Percentiles rank a stretch among this genome's conserved stretches.
Conservation (phyloP, 2,113 vertebrate genomes). For the Zosterops pallidus region DNA sequence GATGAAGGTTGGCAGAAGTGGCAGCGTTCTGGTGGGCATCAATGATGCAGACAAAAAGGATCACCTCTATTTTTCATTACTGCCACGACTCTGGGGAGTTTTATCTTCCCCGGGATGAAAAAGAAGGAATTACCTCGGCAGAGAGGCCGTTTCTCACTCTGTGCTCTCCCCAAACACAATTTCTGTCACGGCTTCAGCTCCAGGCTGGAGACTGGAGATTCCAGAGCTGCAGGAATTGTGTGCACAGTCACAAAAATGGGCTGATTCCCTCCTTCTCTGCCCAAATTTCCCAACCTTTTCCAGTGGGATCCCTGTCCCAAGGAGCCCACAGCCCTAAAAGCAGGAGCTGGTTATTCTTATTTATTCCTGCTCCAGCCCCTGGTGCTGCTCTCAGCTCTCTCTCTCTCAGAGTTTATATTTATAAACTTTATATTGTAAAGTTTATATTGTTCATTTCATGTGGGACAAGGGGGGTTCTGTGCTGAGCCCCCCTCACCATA, state of each 20-base stretch:
- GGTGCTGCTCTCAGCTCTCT: neutral
- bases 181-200: neutral
- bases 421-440: neutral
- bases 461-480: neutral
- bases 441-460: neutral
- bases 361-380: neutral
- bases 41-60: neutral
- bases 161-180: neutral
- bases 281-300: neutral
- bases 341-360: neutral
- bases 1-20: neutral
- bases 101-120: neutral
- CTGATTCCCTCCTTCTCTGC: neutral
- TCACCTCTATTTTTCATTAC: neutral
- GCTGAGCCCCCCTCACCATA: neutral
- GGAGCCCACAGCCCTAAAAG: neutral
- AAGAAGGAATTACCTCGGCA: neutral
- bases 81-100: neutral
- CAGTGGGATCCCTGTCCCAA: neutral
- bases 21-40: rapidly evolving
- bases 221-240: neutral
- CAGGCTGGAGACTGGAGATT: neutral
- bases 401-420: neutral
- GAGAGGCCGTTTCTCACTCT: neutral
- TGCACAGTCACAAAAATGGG: neutral